Evolutionary conservation across 1,140 invertebrate species (phyloP).

Genomic region (Leptonema lineaticorne): DNA sequence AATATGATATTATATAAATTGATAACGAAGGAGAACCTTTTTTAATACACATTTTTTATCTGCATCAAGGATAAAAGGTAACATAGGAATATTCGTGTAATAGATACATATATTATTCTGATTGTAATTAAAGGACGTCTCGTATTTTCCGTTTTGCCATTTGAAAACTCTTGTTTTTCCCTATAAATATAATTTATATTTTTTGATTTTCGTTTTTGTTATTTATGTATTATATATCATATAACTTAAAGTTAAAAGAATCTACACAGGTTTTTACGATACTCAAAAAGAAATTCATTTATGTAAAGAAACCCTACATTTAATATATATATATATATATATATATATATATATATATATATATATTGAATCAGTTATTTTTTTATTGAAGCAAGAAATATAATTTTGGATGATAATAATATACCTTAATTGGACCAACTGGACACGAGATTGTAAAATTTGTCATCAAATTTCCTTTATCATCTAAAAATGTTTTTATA

Average conservation of each 20-base stretch:
- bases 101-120: slow-evolving; percentile 7
- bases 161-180: neutral
- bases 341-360: neutral
- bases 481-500: neutral
- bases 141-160: slow-evolving; percentile 3
- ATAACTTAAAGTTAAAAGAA: too few species aligned
- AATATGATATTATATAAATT: too few species aligned
- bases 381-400: neutral
- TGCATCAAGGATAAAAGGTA: neutral
- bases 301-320: too few species aligned
- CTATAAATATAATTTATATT: too few species aligned
- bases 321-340: too few species aligned
- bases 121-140: neutral
- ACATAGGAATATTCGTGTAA: neutral
- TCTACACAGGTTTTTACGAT: too few species aligned
- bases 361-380: neutral
- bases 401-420: neutral
- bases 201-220: too few species aligned
- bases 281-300: too few species aligned
- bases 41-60: slow-evolving; percentile 7
- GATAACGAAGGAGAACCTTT: too few species aligned
- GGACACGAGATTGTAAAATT: neutral
- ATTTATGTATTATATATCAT: too few species aligned
- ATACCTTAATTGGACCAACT: slow-evolving; percentile 10
- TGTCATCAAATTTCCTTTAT: neutral